phyloP scores from a whole-genome alignment of 2,888 invertebrate genomes.

The Automeris io region DNA sequence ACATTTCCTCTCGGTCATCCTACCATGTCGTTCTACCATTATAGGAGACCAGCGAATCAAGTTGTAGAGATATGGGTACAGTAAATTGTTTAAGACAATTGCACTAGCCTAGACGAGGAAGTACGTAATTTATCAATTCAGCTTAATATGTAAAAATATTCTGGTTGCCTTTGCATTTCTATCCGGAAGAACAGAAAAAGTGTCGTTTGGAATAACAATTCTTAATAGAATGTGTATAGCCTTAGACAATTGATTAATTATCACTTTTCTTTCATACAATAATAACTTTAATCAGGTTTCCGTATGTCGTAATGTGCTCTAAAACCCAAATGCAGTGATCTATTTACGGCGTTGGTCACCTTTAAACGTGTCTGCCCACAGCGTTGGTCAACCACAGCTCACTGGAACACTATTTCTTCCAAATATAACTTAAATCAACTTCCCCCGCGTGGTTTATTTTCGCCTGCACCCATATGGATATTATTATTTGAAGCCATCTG shows the following conservation, averaged over 20 bases:
- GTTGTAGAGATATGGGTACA: neutral
- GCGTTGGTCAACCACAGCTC: constrained; percentile 14
- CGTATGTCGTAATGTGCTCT: too few relatives aligned
- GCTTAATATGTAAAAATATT: neutral
- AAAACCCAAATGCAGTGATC: too few relatives aligned
- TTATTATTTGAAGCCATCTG: constrained; percentile 60
- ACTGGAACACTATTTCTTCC: constrained; percentile 44
- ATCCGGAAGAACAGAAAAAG: neutral
- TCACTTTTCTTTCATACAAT: too few relatives aligned
- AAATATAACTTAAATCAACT: constrained; percentile 55
- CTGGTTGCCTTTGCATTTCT: neutral
- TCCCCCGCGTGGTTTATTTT: constrained; percentile 71
- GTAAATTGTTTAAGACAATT: neutral
- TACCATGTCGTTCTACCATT: too few relatives aligned
- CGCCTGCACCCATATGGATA: constrained; percentile 52
- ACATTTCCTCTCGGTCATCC: too few relatives aligned
- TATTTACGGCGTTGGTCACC: constrained; percentile 1
- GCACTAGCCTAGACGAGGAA: neutral
- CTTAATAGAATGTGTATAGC: too few relatives aligned
- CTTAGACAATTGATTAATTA: too few relatives aligned
- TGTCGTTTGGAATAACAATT: neutral
- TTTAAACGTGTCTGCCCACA: neutral
- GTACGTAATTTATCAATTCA: neutral
- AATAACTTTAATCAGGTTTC: too few relatives aligned
- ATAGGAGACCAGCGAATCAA: too few relatives aligned